Evolutionary conservation across 2,888 invertebrate genomes (phyloP).

Genomic region (Euclidia mi): DNA sequence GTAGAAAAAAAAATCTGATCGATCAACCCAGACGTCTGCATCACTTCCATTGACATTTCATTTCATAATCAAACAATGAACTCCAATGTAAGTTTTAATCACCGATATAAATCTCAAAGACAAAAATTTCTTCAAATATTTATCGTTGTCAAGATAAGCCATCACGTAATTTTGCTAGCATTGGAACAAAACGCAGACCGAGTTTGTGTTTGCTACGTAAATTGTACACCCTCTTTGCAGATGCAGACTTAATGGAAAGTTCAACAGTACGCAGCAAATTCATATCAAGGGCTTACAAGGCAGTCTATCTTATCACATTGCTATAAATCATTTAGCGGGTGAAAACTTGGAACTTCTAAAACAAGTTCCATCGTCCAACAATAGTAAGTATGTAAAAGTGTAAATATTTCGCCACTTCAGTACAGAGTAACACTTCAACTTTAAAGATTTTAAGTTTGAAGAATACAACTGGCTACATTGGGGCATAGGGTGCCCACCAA

Average conservation of each 20-base stretch:
- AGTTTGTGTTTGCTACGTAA: constrained; percentile 7
- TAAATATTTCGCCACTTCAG: constrained; percentile 36
- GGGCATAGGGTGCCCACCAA: too few relatives aligned
- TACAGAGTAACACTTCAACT: constrained; percentile 28
- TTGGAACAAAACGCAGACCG: constrained; percentile 1
- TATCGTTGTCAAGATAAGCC: constrained; percentile 3
- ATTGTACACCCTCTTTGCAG: constrained; percentile 2
- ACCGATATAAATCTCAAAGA: neutral
- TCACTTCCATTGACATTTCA: too few relatives aligned
- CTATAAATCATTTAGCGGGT: constrained; percentile 7
- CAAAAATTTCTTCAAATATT: constrained; percentile 7
- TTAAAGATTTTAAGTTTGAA: constrained; percentile 33
- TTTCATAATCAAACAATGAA: too few relatives aligned
- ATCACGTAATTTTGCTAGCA: constrained; percentile 12
- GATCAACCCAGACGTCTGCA: too few relatives aligned
- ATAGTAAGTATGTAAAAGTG: constrained; percentile 32
- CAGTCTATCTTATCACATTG: too few relatives aligned
- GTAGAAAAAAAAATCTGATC: too few relatives aligned
- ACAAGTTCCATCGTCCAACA: constrained; percentile 19
- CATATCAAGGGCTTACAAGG: too few relatives aligned
- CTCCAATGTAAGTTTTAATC: too few relatives aligned
- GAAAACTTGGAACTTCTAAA: constrained; percentile 24
- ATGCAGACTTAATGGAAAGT: constrained; percentile 2
- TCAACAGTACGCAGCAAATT: too few relatives aligned
- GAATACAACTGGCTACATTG: constrained; percentile 23